Evolutionary conservation across 2,888 invertebrate species (phyloP).

Genomic region (Acleris emargana): DNA sequence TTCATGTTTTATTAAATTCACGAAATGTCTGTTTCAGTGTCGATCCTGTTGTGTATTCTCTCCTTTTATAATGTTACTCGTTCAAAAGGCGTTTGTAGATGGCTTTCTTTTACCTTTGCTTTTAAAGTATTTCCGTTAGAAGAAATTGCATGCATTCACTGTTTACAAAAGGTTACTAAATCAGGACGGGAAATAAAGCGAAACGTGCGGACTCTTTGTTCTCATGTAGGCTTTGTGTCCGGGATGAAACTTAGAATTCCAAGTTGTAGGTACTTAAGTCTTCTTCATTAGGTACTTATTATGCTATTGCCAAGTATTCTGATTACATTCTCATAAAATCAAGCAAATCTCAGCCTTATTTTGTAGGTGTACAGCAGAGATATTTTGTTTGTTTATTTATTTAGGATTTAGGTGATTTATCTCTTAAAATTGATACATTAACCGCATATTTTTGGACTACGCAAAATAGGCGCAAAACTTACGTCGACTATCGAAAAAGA

Average conservation of each 20-base stretch:
- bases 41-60: slow-evolving; percentile 7
- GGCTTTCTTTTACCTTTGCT: slow-evolving; percentile 21
- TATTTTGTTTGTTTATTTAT: no score
- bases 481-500: no score
- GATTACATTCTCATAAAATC: no score
- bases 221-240: slow-evolving; percentile 18
- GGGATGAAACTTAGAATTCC: not conserved
- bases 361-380: not conserved
- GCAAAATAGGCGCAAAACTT: no score
- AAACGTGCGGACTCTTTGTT: slow-evolving; percentile 12
- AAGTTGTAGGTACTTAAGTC: slow-evolving; percentile 14
- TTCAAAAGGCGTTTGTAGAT: slow-evolving; percentile 27
- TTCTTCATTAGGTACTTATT: slow-evolving; percentile 7
- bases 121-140: slow-evolving; percentile 15
- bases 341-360: not conserved
- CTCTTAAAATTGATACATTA: no score
- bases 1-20: slow-evolving; percentile 16
- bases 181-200: slow-evolving; percentile 31
- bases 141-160: slow-evolving; percentile 22
- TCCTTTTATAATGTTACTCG: slow-evolving; percentile 20
- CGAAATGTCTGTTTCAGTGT: slow-evolving; percentile 12
- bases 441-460: no score
- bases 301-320: not conserved
- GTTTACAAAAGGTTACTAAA: slow-evolving; percentile 33
- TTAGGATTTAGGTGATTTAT: no score